These are phyloP conservation scores for Vimba vimba DNA, from an alignment of 2,113 vertebrate species.

Conservation along the genomic window DNA sequence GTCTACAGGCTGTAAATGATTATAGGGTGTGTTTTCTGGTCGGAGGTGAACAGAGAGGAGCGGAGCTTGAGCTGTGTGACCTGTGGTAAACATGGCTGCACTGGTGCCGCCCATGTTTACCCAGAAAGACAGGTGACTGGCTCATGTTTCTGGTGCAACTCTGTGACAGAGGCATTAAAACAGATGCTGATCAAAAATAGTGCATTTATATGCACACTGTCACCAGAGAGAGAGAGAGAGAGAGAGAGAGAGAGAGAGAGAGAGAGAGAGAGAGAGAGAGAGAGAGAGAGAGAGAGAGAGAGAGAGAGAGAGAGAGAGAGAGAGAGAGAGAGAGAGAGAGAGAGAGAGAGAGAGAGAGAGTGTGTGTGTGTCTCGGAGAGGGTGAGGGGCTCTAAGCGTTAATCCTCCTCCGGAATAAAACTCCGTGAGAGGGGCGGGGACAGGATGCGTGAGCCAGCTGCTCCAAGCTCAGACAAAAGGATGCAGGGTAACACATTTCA, in stretches of 20 bases:
- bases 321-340: too few species aligned
- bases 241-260: not conserved
- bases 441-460: conserved; percentile 77
- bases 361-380: not conserved
- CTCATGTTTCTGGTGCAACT: not conserved
- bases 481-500: conserved; percentile 71
- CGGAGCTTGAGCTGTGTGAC: not conserved
- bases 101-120: conserved; percentile 44
- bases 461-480: conserved; percentile 76
- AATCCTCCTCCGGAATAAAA: conserved; percentile 71
- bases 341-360: too few species aligned
- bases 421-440: conserved; percentile 40
- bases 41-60: not conserved
- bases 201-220: not conserved
- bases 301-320: not conserved
- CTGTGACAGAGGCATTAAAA: not conserved
- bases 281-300: not conserved
- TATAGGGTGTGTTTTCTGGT: not conserved
- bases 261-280: too few species aligned
- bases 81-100: not conserved
- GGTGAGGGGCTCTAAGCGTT: conserved; percentile 49
- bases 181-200: not conserved
- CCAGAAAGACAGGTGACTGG: conserved; percentile 49
- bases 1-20: conserved; percentile 28
- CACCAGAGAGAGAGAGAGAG: not conserved